Conservation (phyloP, 2,797 vertebrate species). For the Phrynocephalus vlangalii region DNA sequence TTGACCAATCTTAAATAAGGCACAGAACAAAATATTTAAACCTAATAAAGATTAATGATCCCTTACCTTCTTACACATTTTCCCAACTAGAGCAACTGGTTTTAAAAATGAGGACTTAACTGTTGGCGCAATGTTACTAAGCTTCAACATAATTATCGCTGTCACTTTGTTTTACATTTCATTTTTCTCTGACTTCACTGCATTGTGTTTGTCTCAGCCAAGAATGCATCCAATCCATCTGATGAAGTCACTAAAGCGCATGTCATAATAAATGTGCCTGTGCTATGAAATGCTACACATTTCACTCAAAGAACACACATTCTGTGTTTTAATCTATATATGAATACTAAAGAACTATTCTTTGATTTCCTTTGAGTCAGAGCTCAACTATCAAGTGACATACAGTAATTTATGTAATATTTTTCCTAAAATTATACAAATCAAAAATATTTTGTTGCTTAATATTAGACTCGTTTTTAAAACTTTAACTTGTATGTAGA, state of each 20-base stretch:
- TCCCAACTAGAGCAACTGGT: neutral
- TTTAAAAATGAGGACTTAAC: neutral
- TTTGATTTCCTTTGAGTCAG: too few species aligned
- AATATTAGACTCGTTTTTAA: too few species aligned
- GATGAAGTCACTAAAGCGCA: neutral
- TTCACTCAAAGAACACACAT: too few species aligned
- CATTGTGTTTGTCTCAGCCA: neutral
- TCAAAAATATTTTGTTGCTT: neutral
- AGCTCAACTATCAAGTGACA: neutral
- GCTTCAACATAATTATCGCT: neutral
- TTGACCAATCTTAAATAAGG: neutral
- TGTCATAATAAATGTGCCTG: neutral
- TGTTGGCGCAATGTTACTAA: neutral
- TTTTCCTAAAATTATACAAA: too few species aligned
- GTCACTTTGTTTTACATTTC: neutral
- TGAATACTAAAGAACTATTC: too few species aligned
- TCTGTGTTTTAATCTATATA: too few species aligned
- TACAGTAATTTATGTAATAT: neutral
- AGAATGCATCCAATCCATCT: neutral
- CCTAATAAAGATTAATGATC: neutral
- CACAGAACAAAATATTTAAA: conserved; percentile 3
- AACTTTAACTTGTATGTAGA: too few species aligned
- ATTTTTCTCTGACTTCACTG: neutral
- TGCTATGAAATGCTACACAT: neutral
- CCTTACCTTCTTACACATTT: neutral